A percentile compares a stretch with the other conserved stretches of the same genome.
These are phyloP conservation scores for Atta texana DNA, from an alignment of 1,140 invertebrate species.

Conservation along the genomic window DNA sequence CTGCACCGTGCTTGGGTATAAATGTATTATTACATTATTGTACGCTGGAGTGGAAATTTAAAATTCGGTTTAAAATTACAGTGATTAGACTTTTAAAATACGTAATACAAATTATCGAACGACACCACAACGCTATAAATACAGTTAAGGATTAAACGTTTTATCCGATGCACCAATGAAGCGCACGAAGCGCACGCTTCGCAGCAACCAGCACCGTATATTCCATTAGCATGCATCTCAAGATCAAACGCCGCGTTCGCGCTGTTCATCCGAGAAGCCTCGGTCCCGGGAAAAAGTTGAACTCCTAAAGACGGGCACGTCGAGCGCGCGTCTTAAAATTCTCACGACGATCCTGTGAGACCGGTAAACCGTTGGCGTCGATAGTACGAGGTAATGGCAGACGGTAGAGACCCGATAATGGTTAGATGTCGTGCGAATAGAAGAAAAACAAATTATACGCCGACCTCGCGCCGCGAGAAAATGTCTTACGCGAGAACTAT, in stretches of 20 bases:
- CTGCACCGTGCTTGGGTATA: too few relatives aligned
- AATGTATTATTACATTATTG: neutral
- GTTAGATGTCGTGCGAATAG: constrained; percentile 28
- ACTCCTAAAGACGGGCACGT: constrained; percentile 68
- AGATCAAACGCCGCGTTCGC: constrained; percentile 59
- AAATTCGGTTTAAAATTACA: neutral
- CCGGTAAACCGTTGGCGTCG: constrained; percentile 51
- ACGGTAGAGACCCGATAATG: constrained; percentile 10
- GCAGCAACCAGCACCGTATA: constrained; percentile 56
- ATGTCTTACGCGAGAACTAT: neutral
- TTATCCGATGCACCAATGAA: constrained; percentile 63
- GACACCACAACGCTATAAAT: constrained; percentile 13
- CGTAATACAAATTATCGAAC: neutral
- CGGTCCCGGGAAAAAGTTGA: constrained; percentile 73
- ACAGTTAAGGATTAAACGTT: constrained; percentile 31
- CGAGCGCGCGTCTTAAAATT: constrained; percentile 68
- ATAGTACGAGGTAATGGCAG: constrained; percentile 24
- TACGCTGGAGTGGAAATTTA: neutral
- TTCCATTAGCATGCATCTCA: constrained; percentile 74
- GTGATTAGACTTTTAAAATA: constrained; percentile 1
- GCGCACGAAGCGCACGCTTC: constrained; percentile 47
- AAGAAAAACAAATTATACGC: constrained; percentile 55
- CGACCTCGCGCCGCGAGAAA: constrained; percentile 48
- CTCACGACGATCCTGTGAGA: constrained; percentile 62
- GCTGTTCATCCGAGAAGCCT: constrained; percentile 65